Conservation (phyloP, 2,113 vertebrate genomes). For the Colaptes auratus region DNA sequence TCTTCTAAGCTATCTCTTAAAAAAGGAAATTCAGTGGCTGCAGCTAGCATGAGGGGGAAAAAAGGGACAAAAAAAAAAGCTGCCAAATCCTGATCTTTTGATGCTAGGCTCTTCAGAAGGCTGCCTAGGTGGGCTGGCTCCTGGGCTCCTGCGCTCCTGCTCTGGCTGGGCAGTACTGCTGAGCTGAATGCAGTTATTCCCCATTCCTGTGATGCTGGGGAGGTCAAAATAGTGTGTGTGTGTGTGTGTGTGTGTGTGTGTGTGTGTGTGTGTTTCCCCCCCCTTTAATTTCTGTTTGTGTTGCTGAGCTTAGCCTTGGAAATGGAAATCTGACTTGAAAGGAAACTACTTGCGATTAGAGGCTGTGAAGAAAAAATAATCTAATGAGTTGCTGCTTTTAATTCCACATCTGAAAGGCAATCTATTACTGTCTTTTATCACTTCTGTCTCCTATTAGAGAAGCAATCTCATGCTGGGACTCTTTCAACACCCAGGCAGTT, state of each 20-base stretch:
- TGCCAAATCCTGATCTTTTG: conserved; percentile 45
- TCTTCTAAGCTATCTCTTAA: conserved; percentile 30
- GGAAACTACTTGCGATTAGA: conserved; percentile 46
- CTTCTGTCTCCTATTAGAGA: conserved; percentile 53
- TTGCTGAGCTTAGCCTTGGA: conserved; percentile 51
- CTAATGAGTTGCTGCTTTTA: conserved; percentile 59
- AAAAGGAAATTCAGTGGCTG: neutral
- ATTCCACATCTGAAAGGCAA: conserved; percentile 67
- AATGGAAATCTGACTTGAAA: conserved; percentile 69
- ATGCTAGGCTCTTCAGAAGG: conserved; percentile 34
- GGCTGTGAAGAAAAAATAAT: conserved; percentile 52
- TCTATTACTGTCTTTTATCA: conserved; percentile 65
- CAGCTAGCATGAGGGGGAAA: neutral
- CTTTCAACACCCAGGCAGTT: conserved; percentile 49
- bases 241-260: neutral
- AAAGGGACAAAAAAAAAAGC: neutral
- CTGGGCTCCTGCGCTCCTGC: neutral
- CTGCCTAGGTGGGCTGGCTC: conserved; percentile 49
- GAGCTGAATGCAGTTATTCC: neutral
- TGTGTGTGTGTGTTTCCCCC: neutral
- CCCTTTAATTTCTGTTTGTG: conserved; percentile 66
- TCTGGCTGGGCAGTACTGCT: neutral
- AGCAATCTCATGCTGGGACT: conserved; percentile 46
- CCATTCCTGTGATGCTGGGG: neutral
- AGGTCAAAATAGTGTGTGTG: conserved; percentile 14